A percentile compares a stretch with the other conserved stretches of the same genome.
These are phyloP conservation scores for Cygnus buccinator DNA, from an alignment of 2,113 vertebrate genomes.

Conservation along the genomic window DNA sequence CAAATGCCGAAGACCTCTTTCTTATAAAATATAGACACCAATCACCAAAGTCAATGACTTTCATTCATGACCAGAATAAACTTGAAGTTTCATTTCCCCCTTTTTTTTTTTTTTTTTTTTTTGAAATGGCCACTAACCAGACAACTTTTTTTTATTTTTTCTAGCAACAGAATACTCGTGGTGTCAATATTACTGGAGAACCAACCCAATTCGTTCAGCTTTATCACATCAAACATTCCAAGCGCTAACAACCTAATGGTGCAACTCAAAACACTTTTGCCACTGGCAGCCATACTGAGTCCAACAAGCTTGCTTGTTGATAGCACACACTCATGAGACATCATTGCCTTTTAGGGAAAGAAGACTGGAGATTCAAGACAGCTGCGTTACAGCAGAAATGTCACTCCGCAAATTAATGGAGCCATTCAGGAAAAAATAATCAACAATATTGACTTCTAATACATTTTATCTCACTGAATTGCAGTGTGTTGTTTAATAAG, in stretches of 20 bases:
- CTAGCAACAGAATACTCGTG: background rate
- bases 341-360: background rate
- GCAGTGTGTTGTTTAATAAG: background rate
- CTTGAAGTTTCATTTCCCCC: background rate
- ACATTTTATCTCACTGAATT: background rate
- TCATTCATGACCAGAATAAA: background rate
- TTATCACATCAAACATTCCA: background rate
- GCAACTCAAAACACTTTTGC: background rate
- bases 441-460: background rate
- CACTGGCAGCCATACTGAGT: background rate
- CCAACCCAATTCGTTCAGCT: background rate
- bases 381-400: background rate
- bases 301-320: background rate
- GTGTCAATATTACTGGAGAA: background rate
- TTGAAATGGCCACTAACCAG: background rate
- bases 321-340: background rate
- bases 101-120: background rate
- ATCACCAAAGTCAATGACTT: accelerated
- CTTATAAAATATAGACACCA: background rate
- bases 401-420: background rate
- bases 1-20: background rate
- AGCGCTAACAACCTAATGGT: background rate
- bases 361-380: background rate
- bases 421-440: background rate
- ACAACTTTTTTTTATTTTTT: background rate